Percentiles rank a stretch among this genome's conserved stretches.
These are phyloP conservation scores for Macropodus opercularis DNA, from an alignment of 2,797 vertebrate genomes.

Conservation along the genomic window DNA sequence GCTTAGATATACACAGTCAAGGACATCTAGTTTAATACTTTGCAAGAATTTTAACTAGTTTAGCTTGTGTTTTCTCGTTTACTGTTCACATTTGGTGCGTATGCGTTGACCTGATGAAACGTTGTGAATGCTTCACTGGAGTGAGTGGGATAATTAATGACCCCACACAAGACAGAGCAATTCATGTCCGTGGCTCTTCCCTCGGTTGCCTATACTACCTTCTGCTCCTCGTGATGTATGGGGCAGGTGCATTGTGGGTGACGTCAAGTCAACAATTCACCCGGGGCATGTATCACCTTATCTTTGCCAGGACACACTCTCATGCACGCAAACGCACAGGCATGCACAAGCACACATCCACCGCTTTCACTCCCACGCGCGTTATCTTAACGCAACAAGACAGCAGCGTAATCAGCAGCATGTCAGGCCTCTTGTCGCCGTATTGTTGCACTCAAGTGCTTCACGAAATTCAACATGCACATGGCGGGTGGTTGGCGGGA, in stretches of 20 bases:
- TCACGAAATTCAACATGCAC: slow-evolving; percentile 24
- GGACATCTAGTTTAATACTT: slow-evolving; percentile 44
- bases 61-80: not conserved
- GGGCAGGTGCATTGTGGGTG: slow-evolving; percentile 61
- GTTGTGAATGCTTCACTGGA: slow-evolving; percentile 7
- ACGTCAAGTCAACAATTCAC: slow-evolving; percentile 57
- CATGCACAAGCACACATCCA: slow-evolving; percentile 12
- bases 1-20: slow-evolving; percentile 50
- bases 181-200: slow-evolving; percentile 45
- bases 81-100: not conserved
- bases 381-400: slow-evolving; percentile 50
- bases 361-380: slow-evolving; percentile 22
- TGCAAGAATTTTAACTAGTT: slow-evolving; percentile 1
- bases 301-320: slow-evolving; percentile 50
- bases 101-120: slow-evolving; percentile 1
- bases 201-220: slow-evolving; percentile 23
- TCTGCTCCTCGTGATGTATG: slow-evolving; percentile 57
- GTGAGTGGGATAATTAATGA: slow-evolving; percentile 36
- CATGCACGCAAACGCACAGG: slow-evolving; percentile 28
- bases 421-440: slow-evolving; percentile 26
- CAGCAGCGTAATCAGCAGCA: slow-evolving; percentile 51
- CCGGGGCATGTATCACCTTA: slow-evolving; percentile 62
- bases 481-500: slow-evolving; percentile 20
- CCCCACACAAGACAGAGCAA: slow-evolving; percentile 37
- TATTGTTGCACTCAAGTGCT: slow-evolving; percentile 31